A percentile compares a stretch with the other conserved stretches of the same genome.
phyloP scores from a whole-genome alignment of 2,888 invertebrate genomes.

The Tiliacea citrago region DNA sequence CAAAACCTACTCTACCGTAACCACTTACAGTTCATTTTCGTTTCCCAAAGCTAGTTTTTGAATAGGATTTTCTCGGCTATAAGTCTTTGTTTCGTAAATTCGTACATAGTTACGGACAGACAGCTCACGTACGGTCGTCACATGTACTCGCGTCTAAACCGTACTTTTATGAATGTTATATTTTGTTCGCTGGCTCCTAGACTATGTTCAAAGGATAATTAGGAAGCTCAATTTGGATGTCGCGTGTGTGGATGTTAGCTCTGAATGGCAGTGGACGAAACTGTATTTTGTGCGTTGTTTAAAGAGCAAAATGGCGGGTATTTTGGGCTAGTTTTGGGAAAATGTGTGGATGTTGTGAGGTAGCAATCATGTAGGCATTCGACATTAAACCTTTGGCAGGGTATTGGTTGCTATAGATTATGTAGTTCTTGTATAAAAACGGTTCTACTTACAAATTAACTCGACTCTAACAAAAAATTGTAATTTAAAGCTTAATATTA shows the following conservation, averaged over 20 bases:
- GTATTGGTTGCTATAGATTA: background rate
- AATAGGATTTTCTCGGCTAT: constrained; percentile 66
- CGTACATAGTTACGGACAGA: constrained; percentile 69
- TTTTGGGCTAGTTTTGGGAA: background rate
- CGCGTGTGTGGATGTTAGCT: constrained; percentile 11
- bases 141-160: constrained; percentile 58
- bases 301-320: background rate
- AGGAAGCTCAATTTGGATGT: constrained; percentile 33
- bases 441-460: background rate
- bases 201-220: constrained; percentile 44
- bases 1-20: constrained; percentile 4
- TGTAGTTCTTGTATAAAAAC: background rate
- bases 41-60: constrained; percentile 38
- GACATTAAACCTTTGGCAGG: background rate
- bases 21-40: constrained; percentile 44
- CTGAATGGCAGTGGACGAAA: constrained; percentile 26
- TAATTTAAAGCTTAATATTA: no score
- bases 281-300: constrained; percentile 12
- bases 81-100: constrained; percentile 74
- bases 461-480: no score
- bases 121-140: constrained; percentile 66
- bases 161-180: constrained; percentile 42
- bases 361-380: background rate
- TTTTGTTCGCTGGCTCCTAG: constrained; percentile 34
- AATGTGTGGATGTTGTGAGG: background rate